phyloP scores from a whole-genome alignment of 2,888 invertebrate species.

The Hylaea fasciaria region DNA sequence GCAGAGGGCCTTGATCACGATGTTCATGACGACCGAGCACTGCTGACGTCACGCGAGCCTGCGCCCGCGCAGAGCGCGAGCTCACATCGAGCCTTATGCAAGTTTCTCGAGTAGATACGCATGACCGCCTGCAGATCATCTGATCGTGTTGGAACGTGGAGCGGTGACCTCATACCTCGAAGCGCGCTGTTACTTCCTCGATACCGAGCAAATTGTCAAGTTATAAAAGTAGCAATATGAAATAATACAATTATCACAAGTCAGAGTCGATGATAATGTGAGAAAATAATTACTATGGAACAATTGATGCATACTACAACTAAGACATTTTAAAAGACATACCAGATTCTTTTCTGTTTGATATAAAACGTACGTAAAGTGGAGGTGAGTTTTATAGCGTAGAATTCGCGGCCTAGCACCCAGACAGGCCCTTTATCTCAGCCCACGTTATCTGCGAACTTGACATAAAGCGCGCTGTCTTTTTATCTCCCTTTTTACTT shows the following conservation, averaged over 20 bases:
- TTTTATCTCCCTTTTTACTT: slow-evolving; percentile 34
- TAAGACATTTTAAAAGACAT: too few relatives aligned
- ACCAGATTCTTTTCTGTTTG: not conserved
- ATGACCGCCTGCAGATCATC: slow-evolving; percentile 27
- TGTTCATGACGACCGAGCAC: slow-evolving; percentile 8
- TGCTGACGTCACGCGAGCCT: slow-evolving; percentile 34
- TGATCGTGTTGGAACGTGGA: slow-evolving; percentile 46
- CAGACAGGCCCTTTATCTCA: slow-evolving; percentile 30
- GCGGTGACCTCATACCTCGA: slow-evolving; percentile 43
- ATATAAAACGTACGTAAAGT: slow-evolving; percentile 1
- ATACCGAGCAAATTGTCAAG: slow-evolving; percentile 6
- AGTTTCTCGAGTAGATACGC: slow-evolving; percentile 11
- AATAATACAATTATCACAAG: not conserved
- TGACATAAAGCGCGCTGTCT: slow-evolving; percentile 34
- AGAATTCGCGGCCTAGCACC: slow-evolving; percentile 14
- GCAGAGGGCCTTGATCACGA: slow-evolving; percentile 22
- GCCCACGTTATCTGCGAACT: slow-evolving; percentile 38
- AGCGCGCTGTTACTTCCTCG: slow-evolving; percentile 18
- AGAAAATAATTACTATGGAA: too few relatives aligned
- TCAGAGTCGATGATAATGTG: too few relatives aligned
- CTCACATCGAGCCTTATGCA: slow-evolving; percentile 31
- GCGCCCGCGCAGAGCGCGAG: slow-evolving; percentile 40
- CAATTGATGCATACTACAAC: too few relatives aligned
- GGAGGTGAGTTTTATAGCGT: slow-evolving; percentile 8
- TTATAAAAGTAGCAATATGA: not conserved